Evolutionary conservation across 1,140 invertebrate genomes (phyloP), one percentile per base, ranked within the genome.

Genomic region (Manduca sexta): DNA sequence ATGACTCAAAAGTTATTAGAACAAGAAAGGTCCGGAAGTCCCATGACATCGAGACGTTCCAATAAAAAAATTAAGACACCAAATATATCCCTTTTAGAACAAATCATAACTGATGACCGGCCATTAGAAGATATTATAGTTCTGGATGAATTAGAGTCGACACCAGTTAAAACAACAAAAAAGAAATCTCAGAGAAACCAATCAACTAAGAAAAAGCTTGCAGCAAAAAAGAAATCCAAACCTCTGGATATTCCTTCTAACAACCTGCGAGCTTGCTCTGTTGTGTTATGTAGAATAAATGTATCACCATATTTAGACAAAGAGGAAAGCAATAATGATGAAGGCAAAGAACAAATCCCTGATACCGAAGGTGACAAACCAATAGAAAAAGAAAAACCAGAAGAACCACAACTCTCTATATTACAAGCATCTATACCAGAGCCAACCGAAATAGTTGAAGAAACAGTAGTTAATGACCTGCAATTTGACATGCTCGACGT

Each of bases 401-500:
- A 5, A 26, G 21, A 26, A 26, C 21, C 8, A 8, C 4, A 26
- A 26, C 8, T 26, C 21, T 3, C 21, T 26, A 5, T 26, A 26
- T 3, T 5, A 26, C 21, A 3, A 26, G 21, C 4, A 26, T 26
- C 21, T 5, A 26, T 5, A 26, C 21, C 21, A 26, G 21, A 26
- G 8, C 8, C 21, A 26, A 26, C 21, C 4, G 21, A 26, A 26
- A 8, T 26, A 8, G 21, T 26, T 26, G 69, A 69, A 38, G 62
- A 69, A 35, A 47, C 57, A 16, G 56, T 64, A 13, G 54, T 56
- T 7, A 78, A 66, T 59, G 70, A 76, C 21, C 53, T 85, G 16
- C 81, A 82, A 16, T 66, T 80, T 56, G 79, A 83, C 45, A 83
- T 85, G 79, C 55, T 85, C 40, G 81, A 83, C 60, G 79, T 85